phyloP scores from a whole-genome alignment of 64 coral and sea anemone genomes.

The Stylophora pistillata region DNA sequence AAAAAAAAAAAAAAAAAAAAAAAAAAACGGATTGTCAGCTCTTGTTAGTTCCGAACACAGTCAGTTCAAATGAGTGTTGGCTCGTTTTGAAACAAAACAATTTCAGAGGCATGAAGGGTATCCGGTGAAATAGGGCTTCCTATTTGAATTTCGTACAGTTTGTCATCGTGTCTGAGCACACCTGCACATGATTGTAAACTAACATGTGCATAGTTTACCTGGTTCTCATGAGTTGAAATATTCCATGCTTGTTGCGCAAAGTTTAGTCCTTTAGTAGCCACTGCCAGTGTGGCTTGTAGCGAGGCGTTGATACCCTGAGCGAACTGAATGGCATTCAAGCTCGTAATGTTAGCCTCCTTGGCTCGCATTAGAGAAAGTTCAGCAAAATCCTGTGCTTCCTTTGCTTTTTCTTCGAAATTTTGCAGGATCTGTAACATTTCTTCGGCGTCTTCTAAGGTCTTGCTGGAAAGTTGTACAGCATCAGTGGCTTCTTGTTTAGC shows the following conservation, averaged over 20 bases:
- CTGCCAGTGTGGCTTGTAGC: constrained; percentile 55
- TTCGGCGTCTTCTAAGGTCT: constrained; percentile 61
- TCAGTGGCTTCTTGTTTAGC: constrained; percentile 46
- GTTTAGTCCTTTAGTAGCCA: constrained; percentile 38
- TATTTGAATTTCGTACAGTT: no score
- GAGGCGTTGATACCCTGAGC: constrained; percentile 57
- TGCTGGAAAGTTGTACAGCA: constrained; percentile 55
- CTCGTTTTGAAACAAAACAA: no score
- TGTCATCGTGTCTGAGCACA: no score
- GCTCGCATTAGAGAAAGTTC: constrained; percentile 42
- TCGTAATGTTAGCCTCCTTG: constrained; percentile 68
- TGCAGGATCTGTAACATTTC: constrained; percentile 80
- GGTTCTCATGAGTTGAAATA: constrained; percentile 58
- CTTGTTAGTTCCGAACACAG: no score
- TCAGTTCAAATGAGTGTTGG: no score
- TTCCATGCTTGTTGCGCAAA: constrained; percentile 47
- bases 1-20: not conserved
- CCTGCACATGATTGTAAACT: no score
- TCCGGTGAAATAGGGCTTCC: no score
- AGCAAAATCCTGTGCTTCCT: constrained; percentile 61
- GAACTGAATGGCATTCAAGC: constrained; percentile 58
- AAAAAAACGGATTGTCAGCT: no score
- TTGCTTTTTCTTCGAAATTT: constrained; percentile 60
- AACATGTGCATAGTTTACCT: constrained; percentile 45
- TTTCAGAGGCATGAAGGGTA: no score